Conservation (phyloP, 2,797 vertebrate species). For the Tapirus indicus region DNA sequence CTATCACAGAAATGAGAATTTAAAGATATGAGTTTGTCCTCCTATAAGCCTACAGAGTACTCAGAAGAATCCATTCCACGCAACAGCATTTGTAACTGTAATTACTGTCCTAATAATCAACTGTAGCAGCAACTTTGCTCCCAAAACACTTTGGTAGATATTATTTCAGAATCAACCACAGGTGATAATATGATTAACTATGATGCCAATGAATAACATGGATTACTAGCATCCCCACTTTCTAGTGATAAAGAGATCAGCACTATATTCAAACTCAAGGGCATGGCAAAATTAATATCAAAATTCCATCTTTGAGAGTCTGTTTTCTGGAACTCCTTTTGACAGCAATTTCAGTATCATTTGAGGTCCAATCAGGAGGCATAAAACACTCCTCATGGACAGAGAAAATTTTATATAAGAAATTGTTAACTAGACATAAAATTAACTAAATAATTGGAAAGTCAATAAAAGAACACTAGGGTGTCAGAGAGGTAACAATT, state of each 20-base stretch:
- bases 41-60: neutral
- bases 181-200: neutral
- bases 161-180: neutral
- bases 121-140: neutral
- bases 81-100: neutral
- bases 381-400: neutral
- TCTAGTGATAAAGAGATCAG: neutral
- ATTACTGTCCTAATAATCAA: neutral
- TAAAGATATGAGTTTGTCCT: neutral
- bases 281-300: neutral
- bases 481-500: neutral
- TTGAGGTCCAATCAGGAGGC: neutral
- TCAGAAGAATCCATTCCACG: neutral
- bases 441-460: neutral
- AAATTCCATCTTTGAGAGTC: neutral
- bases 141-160: neutral
- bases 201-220: neutral
- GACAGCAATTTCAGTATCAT: neutral
- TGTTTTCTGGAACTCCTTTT: neutral
- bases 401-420: neutral
- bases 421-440: neutral
- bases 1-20: neutral
- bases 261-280: neutral
- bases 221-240: neutral
- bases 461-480: neutral